Base-by-base conservation (phyloP, 2,113 vertebrate genomes). In the Xenus cinereus region DNA sequence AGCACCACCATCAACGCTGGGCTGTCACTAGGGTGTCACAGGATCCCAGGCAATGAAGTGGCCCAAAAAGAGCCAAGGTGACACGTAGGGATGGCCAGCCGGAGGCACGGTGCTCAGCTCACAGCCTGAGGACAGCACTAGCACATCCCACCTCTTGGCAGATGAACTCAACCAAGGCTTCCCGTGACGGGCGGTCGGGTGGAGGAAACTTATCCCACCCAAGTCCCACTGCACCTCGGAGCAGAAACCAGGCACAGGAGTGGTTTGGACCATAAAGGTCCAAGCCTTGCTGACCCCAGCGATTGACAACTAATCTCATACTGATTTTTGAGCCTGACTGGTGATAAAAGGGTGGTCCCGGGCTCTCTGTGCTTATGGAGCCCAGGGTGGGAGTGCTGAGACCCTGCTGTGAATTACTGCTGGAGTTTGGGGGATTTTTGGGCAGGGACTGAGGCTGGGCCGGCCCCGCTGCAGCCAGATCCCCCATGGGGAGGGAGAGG, bases 111-210 rank as follows among this genome's bases (percentile, higher is more conserved):
- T 0, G 5, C 46, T 39, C 23, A 50, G 46, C 43, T 71, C 22
- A 46, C 60, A 24, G 21, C 32, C 64, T 33, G 22, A 10, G 13
- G 16, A 35, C 8, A 72, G 22, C 41, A 19, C 19, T 4, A n/a
- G 19, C 32, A 48, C 14, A 18, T 35, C 1, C 2, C n/a, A 67
- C 62, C 9, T 2, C 20, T 15, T 41, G 22, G 18, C 6, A 4
- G 45, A 50, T 41, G 9, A 51, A 59, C 4, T 43, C 56, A 76
- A 6, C 33, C 48, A 35, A 59, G 33, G 32, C 39, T 75, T 78
- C 15, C n/a, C 0, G 0, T 0, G 6, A 16, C 4, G 9, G 35
- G 19, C 0, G 1, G 27, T 24, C 3, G 6, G 16, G 19, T 8
- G 9, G 6, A 41, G 78, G 39, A 75, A 68, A 13, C 4, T 9